A percentile compares a stretch with the other conserved stretches of the same genome.
phyloP scores from a whole-genome alignment of 1,140 invertebrate species.

The Drosophila sproati region DNA sequence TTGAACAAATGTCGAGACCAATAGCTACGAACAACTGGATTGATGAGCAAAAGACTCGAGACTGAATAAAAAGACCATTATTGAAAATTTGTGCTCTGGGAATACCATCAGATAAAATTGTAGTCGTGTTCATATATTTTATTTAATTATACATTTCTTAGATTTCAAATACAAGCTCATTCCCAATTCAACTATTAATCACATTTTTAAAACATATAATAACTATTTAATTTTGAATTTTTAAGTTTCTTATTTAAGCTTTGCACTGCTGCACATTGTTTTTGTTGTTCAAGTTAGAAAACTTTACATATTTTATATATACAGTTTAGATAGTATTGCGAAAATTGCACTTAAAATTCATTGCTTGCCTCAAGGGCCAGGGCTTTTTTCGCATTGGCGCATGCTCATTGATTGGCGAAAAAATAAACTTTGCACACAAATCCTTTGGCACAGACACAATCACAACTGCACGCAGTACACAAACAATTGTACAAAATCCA shows the following conservation, averaged over 20 bases:
- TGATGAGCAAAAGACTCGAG: background rate
- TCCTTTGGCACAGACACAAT: constrained; percentile 33
- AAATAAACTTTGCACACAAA: constrained; percentile 35
- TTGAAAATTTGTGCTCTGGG: background rate
- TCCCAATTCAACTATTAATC: background rate
- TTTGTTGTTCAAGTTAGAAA: background rate
- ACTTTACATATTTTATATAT: background rate
- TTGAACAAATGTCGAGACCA: constrained; percentile 31
- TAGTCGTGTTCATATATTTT: background rate
- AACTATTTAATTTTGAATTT: too few species aligned
- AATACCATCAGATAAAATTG: too few species aligned
- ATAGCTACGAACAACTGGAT: constrained; percentile 34
- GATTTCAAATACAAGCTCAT: background rate
- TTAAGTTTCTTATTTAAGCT: background rate
- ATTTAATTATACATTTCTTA: background rate
- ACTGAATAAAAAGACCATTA: background rate
- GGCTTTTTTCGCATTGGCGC: constrained; percentile 13
- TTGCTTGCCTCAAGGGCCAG: background rate
- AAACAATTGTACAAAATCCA: constrained; percentile 56
- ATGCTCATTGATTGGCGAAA: constrained; percentile 36
- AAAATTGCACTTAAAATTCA: constrained; percentile 12
- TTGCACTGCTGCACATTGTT: background rate
- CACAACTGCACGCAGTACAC: constrained; percentile 28
- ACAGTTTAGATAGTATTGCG: constrained; percentile 2
- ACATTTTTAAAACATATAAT: too few species aligned